Base-by-base conservation (phyloP, 2,888 invertebrate genomes). In the Unio pictorum region DNA sequence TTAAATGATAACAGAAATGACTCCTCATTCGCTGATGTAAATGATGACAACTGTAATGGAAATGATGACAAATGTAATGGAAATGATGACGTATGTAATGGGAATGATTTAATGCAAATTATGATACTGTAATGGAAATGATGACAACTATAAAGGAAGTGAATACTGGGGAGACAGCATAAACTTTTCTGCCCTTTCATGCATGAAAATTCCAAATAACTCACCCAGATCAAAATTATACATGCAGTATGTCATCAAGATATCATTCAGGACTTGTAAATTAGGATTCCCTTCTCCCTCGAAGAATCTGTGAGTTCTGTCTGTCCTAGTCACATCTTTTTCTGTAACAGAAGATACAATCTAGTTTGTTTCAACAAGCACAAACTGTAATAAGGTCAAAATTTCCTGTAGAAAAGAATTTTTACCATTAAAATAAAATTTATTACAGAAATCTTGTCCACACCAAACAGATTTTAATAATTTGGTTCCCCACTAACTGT, bases 191-290 rank as follows among this genome's bases (percentile, higher is more conserved):
- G 45, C 45, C 8, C 11, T 45, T 45, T 15, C 45, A 45, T 15
- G 11, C 15, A 15, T 0, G 45, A 45, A 45, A 45, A 15, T 15
- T 45, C 11, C 11, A 67, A 20, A 67, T 30, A 15, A 72, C 87
- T 84, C 76, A 91, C 91, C 99, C 82, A 99, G 92, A 91, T 99
- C 98, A 89, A 99, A 99, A 92, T 99, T 97, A 89, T 97, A 98
- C 98, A 99, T 98, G 58, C 97, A 95, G 88, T 99, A 99, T 0
- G 99, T 99, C 96, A 99, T 96, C 4, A 99, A 92, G 80, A 99
- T 96, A 87, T 98, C 97, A 81, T 95, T 94, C 4, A 99, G 91
- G 20, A 95, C 92, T 70, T 93, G 92, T 67, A 99, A 91, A 90
- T 99, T 97, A 0, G 95, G 93, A 90, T 98, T 98, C 82, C 95